Evolutionary conservation across 2,113 vertebrate genomes (phyloP).

Genomic region (Smithornis capensis): DNA sequence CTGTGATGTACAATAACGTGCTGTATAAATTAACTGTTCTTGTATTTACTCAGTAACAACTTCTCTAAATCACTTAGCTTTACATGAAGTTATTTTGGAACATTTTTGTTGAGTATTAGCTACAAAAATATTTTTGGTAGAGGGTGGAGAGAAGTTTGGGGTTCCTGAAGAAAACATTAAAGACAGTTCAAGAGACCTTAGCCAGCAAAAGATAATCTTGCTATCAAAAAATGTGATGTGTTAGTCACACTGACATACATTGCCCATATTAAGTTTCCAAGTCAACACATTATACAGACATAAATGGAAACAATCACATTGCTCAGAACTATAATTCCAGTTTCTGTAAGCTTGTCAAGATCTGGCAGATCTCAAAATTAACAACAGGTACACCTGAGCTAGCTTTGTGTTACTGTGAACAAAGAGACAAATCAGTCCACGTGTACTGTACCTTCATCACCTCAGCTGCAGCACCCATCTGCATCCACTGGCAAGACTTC

Average conservation of each 20-base stretch:
- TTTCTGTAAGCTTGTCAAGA: not conserved
- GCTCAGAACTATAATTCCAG: not conserved
- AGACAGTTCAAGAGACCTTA: not conserved
- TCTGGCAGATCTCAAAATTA: not conserved
- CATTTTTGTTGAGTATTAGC: not conserved
- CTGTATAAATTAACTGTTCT: not conserved
- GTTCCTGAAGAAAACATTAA: not conserved
- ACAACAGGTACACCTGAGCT: not conserved
- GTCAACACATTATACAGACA: not conserved
- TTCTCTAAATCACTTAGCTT: not conserved
- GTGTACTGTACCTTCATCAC: not conserved
- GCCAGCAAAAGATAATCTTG: not conserved
- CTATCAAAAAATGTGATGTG: not conserved
- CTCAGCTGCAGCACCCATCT: constrained; percentile 30
- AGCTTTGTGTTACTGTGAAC: not conserved
- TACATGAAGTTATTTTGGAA: not conserved
- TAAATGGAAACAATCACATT: not conserved
- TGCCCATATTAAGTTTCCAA: not conserved
- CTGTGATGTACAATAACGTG: not conserved
- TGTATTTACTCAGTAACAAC: not conserved
- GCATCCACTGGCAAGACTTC: constrained; percentile 20
- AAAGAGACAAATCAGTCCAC: not conserved
- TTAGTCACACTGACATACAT: not conserved
- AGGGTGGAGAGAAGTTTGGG: not conserved
- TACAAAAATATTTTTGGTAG: not conserved